phyloP scores from a whole-genome alignment of 2,113 vertebrate genomes.

The Oreochromis niloticus region DNA sequence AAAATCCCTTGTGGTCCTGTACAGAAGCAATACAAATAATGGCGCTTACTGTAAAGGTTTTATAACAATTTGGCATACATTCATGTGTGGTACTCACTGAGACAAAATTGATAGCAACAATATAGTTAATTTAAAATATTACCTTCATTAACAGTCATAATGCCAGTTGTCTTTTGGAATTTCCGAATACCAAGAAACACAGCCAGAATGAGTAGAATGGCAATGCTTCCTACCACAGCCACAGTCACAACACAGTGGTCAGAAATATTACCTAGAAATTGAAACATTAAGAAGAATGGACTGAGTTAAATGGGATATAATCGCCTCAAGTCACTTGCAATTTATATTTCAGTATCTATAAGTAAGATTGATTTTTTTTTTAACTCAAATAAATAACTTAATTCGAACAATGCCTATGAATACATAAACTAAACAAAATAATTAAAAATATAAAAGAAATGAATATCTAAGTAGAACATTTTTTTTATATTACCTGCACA shows the following conservation, averaged over 20 bases:
- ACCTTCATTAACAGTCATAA: no score
- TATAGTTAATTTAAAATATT: not conserved
- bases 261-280: no score
- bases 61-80: not conserved
- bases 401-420: not conserved
- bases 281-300: no score
- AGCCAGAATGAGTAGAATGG: not conserved
- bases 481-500: not conserved
- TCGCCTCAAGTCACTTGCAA: no score
- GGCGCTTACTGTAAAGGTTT: not conserved
- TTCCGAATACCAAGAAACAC: not conserved
- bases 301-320: no score
- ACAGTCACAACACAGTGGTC: not conserved
- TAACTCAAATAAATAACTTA: not conserved
- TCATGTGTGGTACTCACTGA: not conserved
- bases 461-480: not conserved
- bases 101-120: not conserved
- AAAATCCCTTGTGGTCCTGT: not conserved
- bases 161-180: not conserved
- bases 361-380: no score
- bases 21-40: not conserved
- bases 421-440: not conserved
- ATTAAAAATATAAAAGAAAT: not conserved
- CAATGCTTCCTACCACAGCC: not conserved
- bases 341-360: no score